A percentile compares a stretch with the other conserved stretches of the same genome.
Evolutionary conservation across 2,113 vertebrate species (phyloP).

Genomic region (Marcusenius ussheri): DNA sequence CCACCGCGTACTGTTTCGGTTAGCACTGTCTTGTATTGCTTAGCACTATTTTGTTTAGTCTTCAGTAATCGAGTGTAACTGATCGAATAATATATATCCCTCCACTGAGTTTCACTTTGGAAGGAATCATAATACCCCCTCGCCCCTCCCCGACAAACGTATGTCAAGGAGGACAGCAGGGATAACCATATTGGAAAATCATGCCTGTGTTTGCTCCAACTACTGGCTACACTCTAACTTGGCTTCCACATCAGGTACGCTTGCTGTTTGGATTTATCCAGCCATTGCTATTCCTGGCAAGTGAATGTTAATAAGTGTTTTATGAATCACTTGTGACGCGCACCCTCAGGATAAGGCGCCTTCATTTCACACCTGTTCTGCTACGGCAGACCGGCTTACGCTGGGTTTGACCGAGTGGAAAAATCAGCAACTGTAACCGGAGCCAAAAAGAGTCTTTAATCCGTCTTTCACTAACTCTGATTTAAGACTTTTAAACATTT

Average conservation of each 20-base stretch:
- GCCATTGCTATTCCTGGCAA: not conserved
- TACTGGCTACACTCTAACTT: not conserved
- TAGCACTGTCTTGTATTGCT: not conserved
- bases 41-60: not conserved
- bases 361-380: conserved; percentile 3
- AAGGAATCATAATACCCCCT: not conserved
- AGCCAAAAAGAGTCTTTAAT: conserved; percentile 2
- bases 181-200: conserved; percentile 10
- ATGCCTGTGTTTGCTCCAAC: not conserved
- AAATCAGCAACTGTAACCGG: not conserved
- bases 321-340: conserved; percentile 3
- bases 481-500: not conserved
- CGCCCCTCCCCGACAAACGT: not conserved
- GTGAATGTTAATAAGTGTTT: not conserved
- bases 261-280: not conserved
- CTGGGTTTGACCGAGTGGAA: not conserved
- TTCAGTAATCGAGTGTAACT: not conserved
- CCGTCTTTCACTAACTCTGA: not conserved
- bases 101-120: not conserved
- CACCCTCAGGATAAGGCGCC: not conserved
- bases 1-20: not conserved
- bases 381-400: not conserved
- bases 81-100: not conserved
- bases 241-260: not conserved
- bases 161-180: not conserved